A percentile compares a stretch with the other conserved stretches of the same genome.
Evolutionary conservation across 2,888 invertebrate genomes (phyloP).

Genomic region (Drymonia ruficornis): DNA sequence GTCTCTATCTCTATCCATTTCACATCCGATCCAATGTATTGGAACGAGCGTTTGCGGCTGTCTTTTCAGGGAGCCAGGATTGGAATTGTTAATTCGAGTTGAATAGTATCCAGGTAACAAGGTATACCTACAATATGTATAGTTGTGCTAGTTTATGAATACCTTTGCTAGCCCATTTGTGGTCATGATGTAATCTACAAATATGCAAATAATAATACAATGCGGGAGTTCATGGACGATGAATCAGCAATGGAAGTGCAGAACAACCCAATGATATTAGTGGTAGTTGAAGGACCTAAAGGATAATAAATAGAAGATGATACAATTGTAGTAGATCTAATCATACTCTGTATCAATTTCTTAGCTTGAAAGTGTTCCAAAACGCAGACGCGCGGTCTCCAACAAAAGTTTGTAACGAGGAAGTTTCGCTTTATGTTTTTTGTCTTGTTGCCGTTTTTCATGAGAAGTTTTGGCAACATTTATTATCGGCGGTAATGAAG

Average conservation of each 20-base stretch:
- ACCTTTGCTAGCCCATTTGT: slow-evolving; percentile 15
- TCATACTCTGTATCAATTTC: background rate
- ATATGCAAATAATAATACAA: background rate
- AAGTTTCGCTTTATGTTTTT: slow-evolving; percentile 19
- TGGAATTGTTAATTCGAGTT: background rate
- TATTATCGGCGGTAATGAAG: slow-evolving; percentile 20
- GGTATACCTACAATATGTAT: background rate
- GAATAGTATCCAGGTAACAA: background rate
- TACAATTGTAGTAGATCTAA: slow-evolving; percentile 5
- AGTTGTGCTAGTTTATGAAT: background rate
- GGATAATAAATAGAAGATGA: background rate
- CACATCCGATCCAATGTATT: slow-evolving; percentile 13
- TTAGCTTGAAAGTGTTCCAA: slow-evolving; percentile 21
- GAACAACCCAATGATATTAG: no score
- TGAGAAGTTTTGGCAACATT: slow-evolving; percentile 6
- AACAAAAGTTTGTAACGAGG: slow-evolving; percentile 14
- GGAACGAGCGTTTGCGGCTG: background rate
- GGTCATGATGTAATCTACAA: slow-evolving; percentile 18
- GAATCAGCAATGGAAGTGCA: no score
- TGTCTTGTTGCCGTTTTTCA: slow-evolving; percentile 17
- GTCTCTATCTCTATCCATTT: slow-evolving; percentile 9
- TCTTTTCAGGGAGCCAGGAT: slow-evolving; percentile 13
- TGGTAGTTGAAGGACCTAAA: background rate
- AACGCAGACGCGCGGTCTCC: slow-evolving; percentile 12
- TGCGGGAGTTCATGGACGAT: background rate